Evolutionary conservation across 2,888 invertebrate species (phyloP), one percentile per base, ranked within the genome.

Genomic region (Diarsia mendica): DNA sequence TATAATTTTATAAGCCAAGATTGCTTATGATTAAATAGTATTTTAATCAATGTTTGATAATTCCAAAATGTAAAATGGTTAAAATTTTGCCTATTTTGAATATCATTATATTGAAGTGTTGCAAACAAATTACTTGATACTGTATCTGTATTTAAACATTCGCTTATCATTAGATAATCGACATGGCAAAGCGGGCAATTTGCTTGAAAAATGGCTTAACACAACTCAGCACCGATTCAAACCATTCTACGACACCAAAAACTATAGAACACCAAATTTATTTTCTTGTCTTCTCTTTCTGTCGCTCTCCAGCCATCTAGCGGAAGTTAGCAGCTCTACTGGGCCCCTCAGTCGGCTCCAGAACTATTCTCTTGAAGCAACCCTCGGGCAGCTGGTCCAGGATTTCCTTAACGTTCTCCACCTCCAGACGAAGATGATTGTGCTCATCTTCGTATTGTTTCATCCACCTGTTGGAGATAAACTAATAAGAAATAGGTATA

Each of bases 401-500:
- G 87, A 99, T 99, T 70, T 97, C 97, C 88, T 98, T 97, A 69
- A 99, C 97, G 91, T 99, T 99, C 11, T 97, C 97, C 5, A 99
- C 99, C 93, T 99, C 99, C 3, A 95, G 95, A 82, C 97, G 95
- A 18, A 99, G 96, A 76, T 97, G 95, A 64, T 95, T 96, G 66
- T 98, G 97, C 90, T 99, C 98, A 20, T 97, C 97, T 90, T 98
- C 97, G 89, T 99, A 98, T 87, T 97, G 97, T 79, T 98, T 98
- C 88, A 98, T 97, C 97, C 98, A 97, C 86, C 98, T 98, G 85
- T n/a, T 75, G 73, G 8, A 60, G 11, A 49, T 51, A 0, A 63
- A 44, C 5, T 9, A 15, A 44, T 44, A 9, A 33, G 33, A 60
- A 60, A 60, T 33, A 58, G 5, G 13, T 39, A 39, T 39, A 39